A percentile compares a stretch with the other conserved stretches of the same genome.
phyloP scores from a whole-genome alignment of 2,113 vertebrate genomes.

The Tichodroma muraria region DNA sequence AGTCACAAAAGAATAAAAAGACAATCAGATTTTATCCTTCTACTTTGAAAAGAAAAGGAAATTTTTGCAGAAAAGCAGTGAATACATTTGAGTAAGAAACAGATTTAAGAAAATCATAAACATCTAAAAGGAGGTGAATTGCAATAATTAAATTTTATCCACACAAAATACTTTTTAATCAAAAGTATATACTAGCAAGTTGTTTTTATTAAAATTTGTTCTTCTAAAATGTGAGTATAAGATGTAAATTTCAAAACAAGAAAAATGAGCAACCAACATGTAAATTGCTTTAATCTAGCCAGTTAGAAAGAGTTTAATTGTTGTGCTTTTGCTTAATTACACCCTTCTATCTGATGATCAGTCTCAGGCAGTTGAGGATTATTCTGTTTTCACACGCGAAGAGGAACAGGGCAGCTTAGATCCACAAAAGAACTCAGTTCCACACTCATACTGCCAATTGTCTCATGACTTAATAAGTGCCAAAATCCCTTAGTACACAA shows the following conservation, averaged over 20 bases:
- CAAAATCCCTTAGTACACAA: background rate
- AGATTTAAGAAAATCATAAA: background rate
- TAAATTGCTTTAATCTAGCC: background rate
- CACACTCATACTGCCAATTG: background rate
- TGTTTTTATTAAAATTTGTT: background rate
- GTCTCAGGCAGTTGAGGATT: background rate
- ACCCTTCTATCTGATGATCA: background rate
- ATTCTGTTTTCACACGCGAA: background rate
- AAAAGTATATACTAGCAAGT: background rate
- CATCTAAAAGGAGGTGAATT: background rate
- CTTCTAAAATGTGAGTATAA: background rate
- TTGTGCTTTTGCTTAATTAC: background rate
- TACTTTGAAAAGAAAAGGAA: background rate
- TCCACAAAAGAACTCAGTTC: background rate
- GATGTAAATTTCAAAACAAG: constrained; percentile 10
- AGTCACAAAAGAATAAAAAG: background rate
- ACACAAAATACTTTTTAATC: background rate
- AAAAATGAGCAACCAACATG: background rate
- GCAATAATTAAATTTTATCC: background rate
- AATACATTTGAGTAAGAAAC: background rate
- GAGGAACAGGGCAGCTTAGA: background rate
- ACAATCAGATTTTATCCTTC: background rate
- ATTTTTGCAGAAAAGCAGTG: background rate
- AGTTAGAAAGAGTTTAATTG: background rate
- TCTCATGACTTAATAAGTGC: background rate